Conservation (phyloP, 1,140 invertebrate species). For the Rhopalosiphum padi region DNA sequence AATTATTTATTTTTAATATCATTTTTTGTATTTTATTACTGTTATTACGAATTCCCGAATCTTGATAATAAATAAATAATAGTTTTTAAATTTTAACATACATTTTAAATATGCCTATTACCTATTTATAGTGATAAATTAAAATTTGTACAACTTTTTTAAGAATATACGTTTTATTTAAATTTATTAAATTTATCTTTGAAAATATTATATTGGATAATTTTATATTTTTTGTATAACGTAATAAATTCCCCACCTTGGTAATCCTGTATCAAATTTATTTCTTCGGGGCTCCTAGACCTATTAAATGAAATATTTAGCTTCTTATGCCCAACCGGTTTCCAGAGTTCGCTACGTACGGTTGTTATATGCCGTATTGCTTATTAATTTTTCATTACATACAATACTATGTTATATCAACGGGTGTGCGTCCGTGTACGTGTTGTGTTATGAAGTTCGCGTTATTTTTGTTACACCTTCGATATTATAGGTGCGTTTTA, state of each 20-base stretch:
- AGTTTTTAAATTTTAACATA: too few species aligned
- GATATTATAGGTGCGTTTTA: neutral
- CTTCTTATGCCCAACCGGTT: neutral
- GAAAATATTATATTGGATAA: neutral
- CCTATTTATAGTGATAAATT: too few species aligned
- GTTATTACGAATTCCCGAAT: neutral
- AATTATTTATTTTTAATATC: neutral
- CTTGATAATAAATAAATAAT: neutral
- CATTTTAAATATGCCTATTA: too few species aligned
- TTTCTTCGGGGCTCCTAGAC: neutral
- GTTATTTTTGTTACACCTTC: neutral
- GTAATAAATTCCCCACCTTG: neutral
- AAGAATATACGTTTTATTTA: neutral
- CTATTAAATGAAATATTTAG: neutral
- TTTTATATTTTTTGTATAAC: neutral
- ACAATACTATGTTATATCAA: slow-evolving; percentile 18
- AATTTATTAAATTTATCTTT: neutral
- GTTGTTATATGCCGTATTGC: neutral
- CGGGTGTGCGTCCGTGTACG: neutral
- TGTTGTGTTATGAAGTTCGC: neutral
- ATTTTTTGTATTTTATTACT: neutral
- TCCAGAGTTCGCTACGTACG: slow-evolving; percentile 21
- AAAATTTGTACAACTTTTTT: neutral
- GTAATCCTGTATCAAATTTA: neutral
- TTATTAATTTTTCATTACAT: slow-evolving; percentile 24